phyloP scores from a whole-genome alignment of 2,888 invertebrate genomes.

The Spilarctia lutea region DNA sequence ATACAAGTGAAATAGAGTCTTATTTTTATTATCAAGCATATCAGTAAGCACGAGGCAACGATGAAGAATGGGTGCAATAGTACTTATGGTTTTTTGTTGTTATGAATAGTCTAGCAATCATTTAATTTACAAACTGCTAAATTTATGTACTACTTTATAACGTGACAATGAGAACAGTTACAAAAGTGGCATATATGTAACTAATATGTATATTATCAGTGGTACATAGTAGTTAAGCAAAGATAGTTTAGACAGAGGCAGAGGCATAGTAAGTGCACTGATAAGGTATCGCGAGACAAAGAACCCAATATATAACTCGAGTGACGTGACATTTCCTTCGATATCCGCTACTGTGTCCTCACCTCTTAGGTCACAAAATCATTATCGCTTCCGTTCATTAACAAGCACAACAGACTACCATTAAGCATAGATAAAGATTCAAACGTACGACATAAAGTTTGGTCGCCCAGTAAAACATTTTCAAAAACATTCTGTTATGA shows the following conservation, averaged over 20 bases:
- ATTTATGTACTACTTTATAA: neutral
- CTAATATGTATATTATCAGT: conserved; percentile 48
- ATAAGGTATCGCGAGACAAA: conserved; percentile 84
- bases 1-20: neutral
- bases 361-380: conserved; percentile 82
- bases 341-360: conserved; percentile 78
- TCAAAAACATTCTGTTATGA: conserved; percentile 3
- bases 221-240: conserved; percentile 45
- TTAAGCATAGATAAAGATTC: conserved; percentile 54
- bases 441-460: conserved; percentile 34
- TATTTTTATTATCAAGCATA: neutral
- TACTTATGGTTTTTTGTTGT: neutral
- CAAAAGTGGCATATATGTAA: conserved; percentile 25
- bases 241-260: conserved; percentile 62
- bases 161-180: conserved; percentile 29
- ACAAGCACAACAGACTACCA: conserved; percentile 66
- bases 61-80: neutral
- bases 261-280: conserved; percentile 64
- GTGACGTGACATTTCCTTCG: conserved; percentile 85
- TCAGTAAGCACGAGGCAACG: neutral
- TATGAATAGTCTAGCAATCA: neutral
- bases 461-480: conserved; percentile 30
- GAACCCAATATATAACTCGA: conserved; percentile 82
- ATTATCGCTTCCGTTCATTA: conserved; percentile 82
- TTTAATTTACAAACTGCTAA: neutral